phyloP scores from a whole-genome alignment of 2,797 vertebrate genomes.

The Pogonophryne albipinna region DNA sequence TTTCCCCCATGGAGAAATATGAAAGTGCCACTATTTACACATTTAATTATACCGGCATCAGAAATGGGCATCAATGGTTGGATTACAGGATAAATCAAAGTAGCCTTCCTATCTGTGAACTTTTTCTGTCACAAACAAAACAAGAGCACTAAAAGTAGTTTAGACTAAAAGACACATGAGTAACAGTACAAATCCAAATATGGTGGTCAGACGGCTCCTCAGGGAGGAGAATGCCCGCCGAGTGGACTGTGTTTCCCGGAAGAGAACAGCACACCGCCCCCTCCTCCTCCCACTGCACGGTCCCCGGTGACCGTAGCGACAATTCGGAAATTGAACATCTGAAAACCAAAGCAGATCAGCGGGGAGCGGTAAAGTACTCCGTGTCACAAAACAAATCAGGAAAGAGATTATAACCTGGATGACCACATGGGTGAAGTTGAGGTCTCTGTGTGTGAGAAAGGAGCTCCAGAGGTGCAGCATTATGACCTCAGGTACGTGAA shows the following conservation, averaged over 20 bases:
- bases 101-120: background rate
- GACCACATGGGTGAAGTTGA: background rate
- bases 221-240: too few relatives aligned
- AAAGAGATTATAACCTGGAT: background rate
- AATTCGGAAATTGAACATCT: background rate
- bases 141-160: too few relatives aligned
- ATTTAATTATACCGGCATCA: background rate
- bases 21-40: too few relatives aligned
- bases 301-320: background rate
- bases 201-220: too few relatives aligned
- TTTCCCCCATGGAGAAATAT: too few relatives aligned
- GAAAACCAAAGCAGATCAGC: background rate
- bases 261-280: background rate
- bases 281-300: background rate
- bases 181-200: too few relatives aligned
- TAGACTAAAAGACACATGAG: too few relatives aligned
- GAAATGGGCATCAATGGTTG: background rate
- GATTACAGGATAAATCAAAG: background rate
- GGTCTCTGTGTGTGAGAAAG: fast-evolving
- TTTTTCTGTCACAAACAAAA: background rate
- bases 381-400: too few relatives aligned
- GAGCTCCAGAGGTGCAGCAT: fast-evolving
- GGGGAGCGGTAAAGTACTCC: fast-evolving
- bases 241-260: too few relatives aligned
- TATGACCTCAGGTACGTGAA: background rate